phyloP scores from a whole-genome alignment of 2,888 invertebrate species.

The Cybosia mesomella region DNA sequence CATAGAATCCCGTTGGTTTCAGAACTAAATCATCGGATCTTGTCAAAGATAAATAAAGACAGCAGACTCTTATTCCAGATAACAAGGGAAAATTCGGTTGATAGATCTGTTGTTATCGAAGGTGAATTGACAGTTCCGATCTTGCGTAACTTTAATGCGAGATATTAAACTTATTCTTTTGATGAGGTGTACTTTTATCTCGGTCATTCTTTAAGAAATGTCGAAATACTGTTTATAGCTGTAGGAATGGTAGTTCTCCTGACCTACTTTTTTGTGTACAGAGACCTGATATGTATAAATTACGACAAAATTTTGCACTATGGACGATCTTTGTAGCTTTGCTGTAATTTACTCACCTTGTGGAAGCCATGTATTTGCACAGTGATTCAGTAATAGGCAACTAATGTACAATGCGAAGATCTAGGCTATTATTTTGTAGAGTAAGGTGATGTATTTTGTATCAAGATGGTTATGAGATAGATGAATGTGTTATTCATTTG shows the following conservation, averaged over 20 bases:
- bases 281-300: conserved; percentile 9
- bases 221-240: conserved; percentile 65
- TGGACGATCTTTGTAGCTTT: background rate
- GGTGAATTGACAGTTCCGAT: conserved; percentile 71
- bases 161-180: conserved; percentile 59
- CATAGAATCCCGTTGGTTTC: conserved; percentile 56
- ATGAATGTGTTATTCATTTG: background rate
- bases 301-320: background rate
- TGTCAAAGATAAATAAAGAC: conserved; percentile 52
- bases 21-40: conserved; percentile 59
- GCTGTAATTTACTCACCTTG: conserved; percentile 5
- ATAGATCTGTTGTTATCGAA: conserved; percentile 60
- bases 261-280: conserved; percentile 38
- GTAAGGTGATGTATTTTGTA: background rate
- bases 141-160: conserved; percentile 73
- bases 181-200: conserved; percentile 67
- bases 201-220: conserved; percentile 57
- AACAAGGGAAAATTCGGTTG: conserved; percentile 68
- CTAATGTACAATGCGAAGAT: background rate
- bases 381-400: background rate
- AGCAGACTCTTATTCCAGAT: conserved; percentile 63
- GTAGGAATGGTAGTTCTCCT: conserved; percentile 51
- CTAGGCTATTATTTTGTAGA: background rate
- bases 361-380: background rate
- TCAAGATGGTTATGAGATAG: too few species aligned